These are phyloP conservation scores for Leucozona laternaria DNA, from an alignment of 2,888 invertebrate genomes.

Conservation along the genomic window DNA sequence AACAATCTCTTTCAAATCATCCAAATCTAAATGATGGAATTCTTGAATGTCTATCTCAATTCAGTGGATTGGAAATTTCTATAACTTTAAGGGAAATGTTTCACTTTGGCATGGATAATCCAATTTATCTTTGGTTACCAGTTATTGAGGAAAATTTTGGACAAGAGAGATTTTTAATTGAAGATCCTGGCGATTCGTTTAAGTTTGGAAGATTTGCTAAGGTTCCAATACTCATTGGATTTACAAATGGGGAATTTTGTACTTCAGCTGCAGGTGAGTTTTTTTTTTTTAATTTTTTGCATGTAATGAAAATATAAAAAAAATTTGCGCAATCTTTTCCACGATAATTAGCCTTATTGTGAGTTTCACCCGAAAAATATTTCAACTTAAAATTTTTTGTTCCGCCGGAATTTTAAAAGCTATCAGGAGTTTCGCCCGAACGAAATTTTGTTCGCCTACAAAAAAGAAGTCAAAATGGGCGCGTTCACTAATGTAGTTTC, in stretches of 20 bases:
- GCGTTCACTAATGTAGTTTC: too few species aligned
- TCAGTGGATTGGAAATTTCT: slow-evolving; percentile 75
- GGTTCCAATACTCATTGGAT: slow-evolving; percentile 84
- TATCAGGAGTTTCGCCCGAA: too few species aligned
- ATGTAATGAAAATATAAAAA: too few species aligned
- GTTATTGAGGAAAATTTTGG: slow-evolving; percentile 84
- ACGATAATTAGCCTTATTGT: too few species aligned
- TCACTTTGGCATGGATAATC: slow-evolving; percentile 79
- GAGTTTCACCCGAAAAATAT: too few species aligned
- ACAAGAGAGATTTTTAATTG: slow-evolving; percentile 84
- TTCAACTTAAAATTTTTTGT: too few species aligned
- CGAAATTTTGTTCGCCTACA: too few species aligned
- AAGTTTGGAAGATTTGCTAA: slow-evolving; percentile 82
- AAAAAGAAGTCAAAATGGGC: too few species aligned
- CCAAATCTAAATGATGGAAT: slow-evolving; percentile 82
- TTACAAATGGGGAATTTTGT: slow-evolving; percentile 84
- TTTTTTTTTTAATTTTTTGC: too few species aligned
- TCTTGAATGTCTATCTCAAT: slow-evolving; percentile 83
- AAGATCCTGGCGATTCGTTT: slow-evolving; percentile 83
- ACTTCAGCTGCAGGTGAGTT: slow-evolving; percentile 82
- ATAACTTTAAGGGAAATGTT: slow-evolving; percentile 77
- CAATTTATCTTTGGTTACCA: slow-evolving; percentile 83
- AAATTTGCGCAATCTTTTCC: too few species aligned
- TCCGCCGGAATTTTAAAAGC: too few species aligned
- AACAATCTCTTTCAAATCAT: slow-evolving; percentile 77